These are phyloP conservation scores for Tragelaphus imberbis DNA, from an alignment of 2,113 vertebrate genomes.

Conservation along the genomic window DNA sequence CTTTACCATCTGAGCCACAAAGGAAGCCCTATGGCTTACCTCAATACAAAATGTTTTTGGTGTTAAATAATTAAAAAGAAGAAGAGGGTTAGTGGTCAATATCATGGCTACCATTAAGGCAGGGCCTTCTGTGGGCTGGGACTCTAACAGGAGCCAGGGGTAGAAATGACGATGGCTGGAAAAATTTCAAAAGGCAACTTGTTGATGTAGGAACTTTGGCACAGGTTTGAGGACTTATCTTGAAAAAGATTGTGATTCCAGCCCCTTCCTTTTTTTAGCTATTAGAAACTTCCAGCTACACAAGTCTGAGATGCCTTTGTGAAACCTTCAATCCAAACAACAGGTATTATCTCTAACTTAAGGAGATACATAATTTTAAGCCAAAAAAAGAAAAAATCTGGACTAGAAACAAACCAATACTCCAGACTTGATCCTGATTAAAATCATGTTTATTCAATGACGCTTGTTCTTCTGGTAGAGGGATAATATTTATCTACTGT, in stretches of 20 bases:
- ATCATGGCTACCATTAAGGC: background rate
- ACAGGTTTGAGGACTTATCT: background rate
- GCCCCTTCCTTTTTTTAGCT: background rate
- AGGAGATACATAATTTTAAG: conserved; percentile 2
- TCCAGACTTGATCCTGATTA: conserved; percentile 41
- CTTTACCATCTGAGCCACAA: background rate
- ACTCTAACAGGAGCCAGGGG: background rate
- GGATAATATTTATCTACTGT: conserved; percentile 51
- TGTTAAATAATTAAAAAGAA: background rate
- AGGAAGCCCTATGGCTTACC: background rate
- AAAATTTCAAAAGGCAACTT: background rate
- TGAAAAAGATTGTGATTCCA: background rate
- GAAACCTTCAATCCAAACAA: background rate
- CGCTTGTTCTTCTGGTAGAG: conserved; percentile 6
- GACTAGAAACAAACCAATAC: conserved; percentile 30
- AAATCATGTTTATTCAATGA: conserved; percentile 49
- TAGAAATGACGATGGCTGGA: background rate
- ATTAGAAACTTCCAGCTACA: background rate
- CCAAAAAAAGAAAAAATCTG: background rate
- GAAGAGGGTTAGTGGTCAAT: background rate
- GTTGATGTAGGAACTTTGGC: background rate
- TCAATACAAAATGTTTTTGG: background rate
- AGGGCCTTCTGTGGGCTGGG: background rate
- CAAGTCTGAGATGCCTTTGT: background rate
- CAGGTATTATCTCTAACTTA: background rate